phyloP scores from a whole-genome alignment of 2,113 vertebrate species.

The Neopipo cinnamomea region DNA sequence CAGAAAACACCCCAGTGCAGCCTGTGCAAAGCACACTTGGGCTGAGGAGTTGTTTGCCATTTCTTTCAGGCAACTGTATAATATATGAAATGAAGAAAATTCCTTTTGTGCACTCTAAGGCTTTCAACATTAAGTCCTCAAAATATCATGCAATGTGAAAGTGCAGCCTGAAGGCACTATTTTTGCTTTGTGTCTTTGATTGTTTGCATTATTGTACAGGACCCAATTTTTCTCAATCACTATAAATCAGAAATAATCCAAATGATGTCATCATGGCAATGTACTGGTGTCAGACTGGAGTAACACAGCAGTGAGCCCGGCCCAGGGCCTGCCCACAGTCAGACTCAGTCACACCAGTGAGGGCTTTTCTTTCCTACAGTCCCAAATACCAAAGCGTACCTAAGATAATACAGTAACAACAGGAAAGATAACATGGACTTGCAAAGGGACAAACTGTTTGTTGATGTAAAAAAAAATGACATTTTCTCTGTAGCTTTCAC shows the following conservation, averaged over 20 bases:
- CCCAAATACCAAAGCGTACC: background rate
- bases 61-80: conserved; percentile 43
- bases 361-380: background rate
- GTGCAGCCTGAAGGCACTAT: background rate
- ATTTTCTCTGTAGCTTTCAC: background rate
- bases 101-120: conserved; percentile 24
- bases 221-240: conserved; percentile 55
- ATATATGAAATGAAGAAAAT: conserved; percentile 43
- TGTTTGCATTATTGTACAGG: conserved; percentile 53
- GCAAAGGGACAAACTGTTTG: background rate
- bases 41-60: conserved; percentile 24
- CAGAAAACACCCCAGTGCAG: background rate
- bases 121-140: conserved; percentile 32
- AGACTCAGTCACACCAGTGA: background rate
- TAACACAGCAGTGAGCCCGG: background rate
- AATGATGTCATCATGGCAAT: conserved; percentile 49
- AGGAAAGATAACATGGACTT: background rate
- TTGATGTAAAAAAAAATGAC: accelerated
- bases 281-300: conserved; percentile 17
- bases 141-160: background rate
- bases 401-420: background rate
- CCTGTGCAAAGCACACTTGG: background rate
- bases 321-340: background rate
- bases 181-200: conserved; percentile 44
- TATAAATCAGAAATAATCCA: conserved; percentile 64